Base-by-base conservation (phyloP, 2,113 vertebrate genomes). In the Vidua chalybeata region DNA sequence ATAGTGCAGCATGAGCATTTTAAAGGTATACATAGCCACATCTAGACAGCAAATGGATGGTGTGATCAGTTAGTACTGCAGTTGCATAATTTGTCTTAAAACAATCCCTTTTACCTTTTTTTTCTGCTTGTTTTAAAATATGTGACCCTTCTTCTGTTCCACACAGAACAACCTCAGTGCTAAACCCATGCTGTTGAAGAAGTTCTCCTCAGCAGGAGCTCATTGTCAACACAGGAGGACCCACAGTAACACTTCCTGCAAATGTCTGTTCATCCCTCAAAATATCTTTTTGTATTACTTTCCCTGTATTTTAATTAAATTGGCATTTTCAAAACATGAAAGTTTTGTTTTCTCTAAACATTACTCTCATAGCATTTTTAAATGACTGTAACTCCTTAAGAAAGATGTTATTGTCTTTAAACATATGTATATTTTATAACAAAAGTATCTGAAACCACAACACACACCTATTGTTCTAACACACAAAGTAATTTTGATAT, bases 391-490 rank as follows among this genome's bases (percentile, higher is more conserved):
- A 67, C 33, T 79, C 54, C 35, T 45, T 64, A 52, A 77, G 27
- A 92, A 73, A 90, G 33, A 26, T 68, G 37, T 75, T 72, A 51
- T 19, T 96, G 26, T 93, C 35, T 96, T 96, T 68, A 82, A 95
- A 94, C 15, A 43, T 56, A 87, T 64, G 94, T 90, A 64, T 73
- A 61, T 92, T 91, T 95, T 81, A 33, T 74, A 95, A 68, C 48
- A 90, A 94, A 84, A 86, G 37, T 19, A 80, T n/a, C 67, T 75
- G 51, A 96, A 94, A 72, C 72, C 78, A 82, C 35, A 35, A 35
- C 35, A 35, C 35, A 35, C 66, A 63, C 26, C 35, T 78, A 51
- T 61, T 81, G 17, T 81, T 96, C n/a, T 84, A 91, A 87, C 75
- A 93, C 51, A 71, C 73, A 87, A 92, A 66, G 56, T 83, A 88